Percentiles rank a stretch among this genome's conserved stretches.
Evolutionary conservation across 2,113 vertebrate species (phyloP).

Genomic region (Alethe castanea): DNA sequence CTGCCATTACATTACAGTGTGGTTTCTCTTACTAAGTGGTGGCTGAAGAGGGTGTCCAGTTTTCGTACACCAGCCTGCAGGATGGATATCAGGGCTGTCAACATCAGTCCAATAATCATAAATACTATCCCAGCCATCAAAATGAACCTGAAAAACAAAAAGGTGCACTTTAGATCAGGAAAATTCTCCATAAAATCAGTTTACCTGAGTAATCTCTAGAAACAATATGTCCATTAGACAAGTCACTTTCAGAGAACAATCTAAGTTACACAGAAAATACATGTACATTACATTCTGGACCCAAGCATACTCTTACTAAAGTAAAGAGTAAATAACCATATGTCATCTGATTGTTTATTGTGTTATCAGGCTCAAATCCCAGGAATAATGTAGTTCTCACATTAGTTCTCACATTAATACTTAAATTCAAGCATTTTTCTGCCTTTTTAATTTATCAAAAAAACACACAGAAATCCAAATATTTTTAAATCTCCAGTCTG

Average conservation of each 20-base stretch:
- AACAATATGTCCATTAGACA: neutral
- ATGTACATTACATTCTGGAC: neutral
- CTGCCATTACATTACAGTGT: neutral
- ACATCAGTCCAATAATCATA: conserved; percentile 86
- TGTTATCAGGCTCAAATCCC: neutral
- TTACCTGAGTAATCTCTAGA: neutral
- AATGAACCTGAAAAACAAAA: conserved; percentile 74
- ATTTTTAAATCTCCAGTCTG: neutral
- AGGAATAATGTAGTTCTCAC: neutral
- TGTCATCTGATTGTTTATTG: neutral
- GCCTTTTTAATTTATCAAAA: neutral
- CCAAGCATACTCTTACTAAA: neutral
- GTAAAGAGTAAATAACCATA: neutral
- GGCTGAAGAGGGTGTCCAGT: conserved; percentile 83
- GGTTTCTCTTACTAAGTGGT: conserved; percentile 79
- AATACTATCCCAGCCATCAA: conserved; percentile 83
- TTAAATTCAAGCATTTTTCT: neutral
- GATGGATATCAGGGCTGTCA: conserved; percentile 83
- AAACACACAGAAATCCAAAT: neutral
- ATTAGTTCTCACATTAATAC: neutral
- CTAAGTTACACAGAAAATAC: neutral
- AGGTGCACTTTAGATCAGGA: neutral
- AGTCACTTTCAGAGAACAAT: neutral
- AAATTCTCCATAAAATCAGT: neutral
- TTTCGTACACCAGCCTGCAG: conserved; percentile 85